Base-by-base conservation (phyloP, 2,113 vertebrate species). In the Dasyornis broadbenti region DNA sequence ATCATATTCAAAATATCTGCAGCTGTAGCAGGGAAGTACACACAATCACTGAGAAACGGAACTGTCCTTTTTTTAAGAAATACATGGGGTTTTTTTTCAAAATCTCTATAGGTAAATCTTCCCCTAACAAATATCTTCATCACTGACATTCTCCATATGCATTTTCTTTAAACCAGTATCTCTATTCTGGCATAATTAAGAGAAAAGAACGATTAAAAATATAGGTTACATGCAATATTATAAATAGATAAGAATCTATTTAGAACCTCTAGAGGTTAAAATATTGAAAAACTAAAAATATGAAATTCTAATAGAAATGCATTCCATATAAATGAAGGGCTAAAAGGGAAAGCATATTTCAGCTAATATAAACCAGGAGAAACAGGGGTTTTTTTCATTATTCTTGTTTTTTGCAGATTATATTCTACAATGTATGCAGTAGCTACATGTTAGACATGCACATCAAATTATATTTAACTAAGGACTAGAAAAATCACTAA, bases 1-100 rank as follows among this genome's bases (percentile, higher is more conserved):
- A 90, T 69, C 54, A 82, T 47, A 94, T 90, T 95, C 84, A 91
- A 95, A 94, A 90, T 96, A 93, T 79, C 77, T 89, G 71, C 85
- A 93, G 81, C 88, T 89, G 80, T 90, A 92, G 72, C 94, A 93
- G 59, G 28, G 28, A 68, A 86, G 49, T 33, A 92, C 28, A 81
- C 5, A 76, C 27, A 33, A 50, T 35, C 78, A 71, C 40, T 64
- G 19, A 83, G n/a, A 94, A 93, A 91, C 8, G 0, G 42, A 89
- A 78, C 24, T 26, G 12, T 7, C 4, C 7, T 71, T 50, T 70
- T 37, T 59, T 20, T 6, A 66, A 66, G n/a, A 76, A 71, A 57
- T 12, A 68, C 0, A 12, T 22, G 0, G 15, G 15, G 17, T 21
- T n/a, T 37, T 64, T 45, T 84, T 86, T 52, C 24, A 31, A 69